Base-by-base conservation (phyloP, 2,113 vertebrate species). In the Bombycilla garrulus region DNA sequence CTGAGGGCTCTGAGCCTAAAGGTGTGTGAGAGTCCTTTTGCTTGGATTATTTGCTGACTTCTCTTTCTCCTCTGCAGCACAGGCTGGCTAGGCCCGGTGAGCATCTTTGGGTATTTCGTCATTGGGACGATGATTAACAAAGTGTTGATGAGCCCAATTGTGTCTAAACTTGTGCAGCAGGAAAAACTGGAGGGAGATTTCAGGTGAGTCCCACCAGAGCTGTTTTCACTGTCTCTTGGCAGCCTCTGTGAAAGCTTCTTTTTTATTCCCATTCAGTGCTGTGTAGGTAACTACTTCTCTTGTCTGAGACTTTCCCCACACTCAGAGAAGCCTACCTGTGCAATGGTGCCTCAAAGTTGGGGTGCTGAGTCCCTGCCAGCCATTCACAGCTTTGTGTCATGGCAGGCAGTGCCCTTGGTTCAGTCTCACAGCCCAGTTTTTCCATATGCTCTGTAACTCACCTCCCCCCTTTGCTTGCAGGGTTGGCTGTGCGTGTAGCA, bases 131-230 rank as follows among this genome's bases (percentile, higher is more conserved):
- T 99, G 6, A 77, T 98, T 97, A 99, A 99, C 96, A 99, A 98
- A 96, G 79, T 98, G 36, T 95, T 99, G 54, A 99, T 99, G 98
- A 98, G 98, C 36, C 99, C 99, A 7, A 99, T 99, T 61, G 98
- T 99, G 86, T 98, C 98, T 3, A 99, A 98, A 81, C 97, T 99
- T 92, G 98, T 99, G 77, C 98, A 99, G 70, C 99, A 99, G 93
- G 99, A 99, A 95, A 99, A 99, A 92, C 98, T 99, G 89, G 99
- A 99, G 60, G 99, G 99, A 22, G 98, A 99, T 96, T 99, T 99
- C 97, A 99, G 99, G 99, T 98, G 65, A 95, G 97, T 97, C 54
- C 8, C 29, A 48, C 51, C 29, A 72, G 45, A 69, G 16, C 28
- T 76, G 38, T 85, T 95, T 92, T 93, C 48, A 6, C 17, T 69